phyloP scores from a whole-genome alignment of 1,140 invertebrate genomes.

The Lepidurus arcticus region DNA sequence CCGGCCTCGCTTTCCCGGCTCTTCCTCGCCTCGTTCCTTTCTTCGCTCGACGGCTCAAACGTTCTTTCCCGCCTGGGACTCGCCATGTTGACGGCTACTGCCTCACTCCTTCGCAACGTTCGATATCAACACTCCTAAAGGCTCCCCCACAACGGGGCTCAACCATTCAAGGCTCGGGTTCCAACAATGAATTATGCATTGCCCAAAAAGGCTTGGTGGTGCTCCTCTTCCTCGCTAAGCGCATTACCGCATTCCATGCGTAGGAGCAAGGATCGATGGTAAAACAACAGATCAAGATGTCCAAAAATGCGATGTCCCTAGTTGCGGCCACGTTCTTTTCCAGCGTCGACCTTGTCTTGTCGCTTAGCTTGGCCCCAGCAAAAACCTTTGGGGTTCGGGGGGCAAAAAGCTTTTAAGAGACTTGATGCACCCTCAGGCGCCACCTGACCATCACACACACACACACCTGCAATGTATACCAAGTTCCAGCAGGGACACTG shows the following conservation, averaged over 20 bases:
- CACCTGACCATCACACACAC: conserved; percentile 14
- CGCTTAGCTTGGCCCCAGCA: background rate
- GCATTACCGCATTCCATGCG: too few relatives aligned
- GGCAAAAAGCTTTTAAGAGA: background rate
- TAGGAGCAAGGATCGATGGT: too few relatives aligned
- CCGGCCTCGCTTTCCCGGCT: background rate
- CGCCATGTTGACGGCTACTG: background rate
- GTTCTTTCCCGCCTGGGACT: background rate
- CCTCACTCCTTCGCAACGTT: too few relatives aligned
- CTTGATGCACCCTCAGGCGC: conserved; percentile 8
- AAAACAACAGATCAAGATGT: background rate
- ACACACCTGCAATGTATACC: background rate
- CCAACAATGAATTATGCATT: too few relatives aligned
- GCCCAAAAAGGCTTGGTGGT: too few relatives aligned
- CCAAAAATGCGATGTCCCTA: background rate
- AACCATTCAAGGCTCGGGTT: too few relatives aligned
- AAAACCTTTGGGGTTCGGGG: background rate
- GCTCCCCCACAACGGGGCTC: too few relatives aligned
- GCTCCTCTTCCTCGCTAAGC: too few relatives aligned
- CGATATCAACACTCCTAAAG: too few relatives aligned
- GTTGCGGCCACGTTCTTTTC: background rate
- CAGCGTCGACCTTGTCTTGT: background rate
- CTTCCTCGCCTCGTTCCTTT: background rate
- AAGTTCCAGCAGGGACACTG: too few relatives aligned
- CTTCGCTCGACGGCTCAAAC: background rate